Evolutionary conservation across 2,888 invertebrate species (phyloP), one percentile per base, ranked within the genome.

Genomic region (Sinopyrophorus schimmeli): DNA sequence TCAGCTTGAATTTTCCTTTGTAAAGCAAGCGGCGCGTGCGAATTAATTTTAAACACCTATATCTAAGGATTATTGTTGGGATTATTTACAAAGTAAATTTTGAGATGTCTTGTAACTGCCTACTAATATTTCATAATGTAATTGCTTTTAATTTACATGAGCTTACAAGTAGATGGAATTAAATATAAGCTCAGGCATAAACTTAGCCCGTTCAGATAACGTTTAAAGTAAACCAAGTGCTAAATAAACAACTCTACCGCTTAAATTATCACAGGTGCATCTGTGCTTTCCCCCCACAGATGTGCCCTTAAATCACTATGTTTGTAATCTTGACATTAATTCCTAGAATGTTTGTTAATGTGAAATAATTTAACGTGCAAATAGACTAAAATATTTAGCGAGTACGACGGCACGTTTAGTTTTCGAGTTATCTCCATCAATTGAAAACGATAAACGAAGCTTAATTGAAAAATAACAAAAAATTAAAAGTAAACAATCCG

Each of bases 211-310:
- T 35, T 38, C 46, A 32, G 46, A 37, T 53, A 38, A 32, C 49
- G 40, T 48, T 54, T 49, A 32, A 40, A 50, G 44, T 27, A 34
- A 52, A 48, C 55, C 54, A 37, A 55, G 51, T 41, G 43, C 52
- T 50, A 47, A 55, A 49, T 49, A 58, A 55, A 55, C 55, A 54
- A 39, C 47, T 35, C 52, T 41, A 44, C 42, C 44, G 53, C 52
- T 39, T 55, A 54, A 55, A 58, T 58, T 55, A 55, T 54, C 55
- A 54, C 54, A 58, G 56, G 58, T 55, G 50, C 54, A 57, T 54
- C 54, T 59, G 59, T 46, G 50, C 49, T 35, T 52, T 47, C 49
- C 54, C 53, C 35, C 34, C 32, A 37, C 59, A 57, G 53, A 57
- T 55, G 55, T 49, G 39, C 38, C 40, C 42, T 49, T 55, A 59